These are phyloP conservation scores for Falco columbarius DNA, from an alignment of 2,797 vertebrate species.

Conservation along the genomic window DNA sequence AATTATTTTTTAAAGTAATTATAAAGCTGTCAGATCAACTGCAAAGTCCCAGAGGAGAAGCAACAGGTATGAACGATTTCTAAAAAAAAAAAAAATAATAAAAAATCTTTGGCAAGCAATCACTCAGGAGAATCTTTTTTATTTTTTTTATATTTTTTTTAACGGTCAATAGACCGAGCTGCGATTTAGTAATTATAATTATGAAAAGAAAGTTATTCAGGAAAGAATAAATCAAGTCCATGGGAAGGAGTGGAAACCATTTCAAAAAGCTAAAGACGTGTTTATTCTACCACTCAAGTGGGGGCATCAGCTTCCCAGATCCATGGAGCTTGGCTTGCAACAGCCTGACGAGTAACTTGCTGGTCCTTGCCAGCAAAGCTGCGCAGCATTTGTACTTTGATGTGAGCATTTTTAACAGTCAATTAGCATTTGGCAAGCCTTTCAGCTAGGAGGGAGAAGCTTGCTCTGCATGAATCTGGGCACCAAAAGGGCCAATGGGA, in stretches of 20 bases:
- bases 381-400: slow-evolving; percentile 32
- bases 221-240: background rate
- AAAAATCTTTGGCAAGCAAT: background rate
- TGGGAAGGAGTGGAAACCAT: background rate
- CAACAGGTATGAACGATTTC: background rate
- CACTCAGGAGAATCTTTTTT: background rate
- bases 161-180: background rate
- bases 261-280: background rate
- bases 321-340: slow-evolving; percentile 13
- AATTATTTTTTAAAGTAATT: background rate
- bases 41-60: background rate
- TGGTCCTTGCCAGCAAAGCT: slow-evolving; percentile 29
- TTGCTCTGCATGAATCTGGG: background rate
- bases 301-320: slow-evolving; percentile 12
- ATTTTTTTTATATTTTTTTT: background rate
- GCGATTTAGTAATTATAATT: background rate
- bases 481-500: background rate
- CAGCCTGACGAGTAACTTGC: background rate
- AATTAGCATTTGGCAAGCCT: slow-evolving; percentile 65
- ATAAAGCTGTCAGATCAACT: background rate
- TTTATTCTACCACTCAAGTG: slow-evolving; percentile 32
- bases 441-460: background rate
- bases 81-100: background rate
- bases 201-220: background rate
- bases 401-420: slow-evolving; percentile 61